Conservation (phyloP, 2,797 vertebrate genomes). For the Xenopus petersii region DNA sequence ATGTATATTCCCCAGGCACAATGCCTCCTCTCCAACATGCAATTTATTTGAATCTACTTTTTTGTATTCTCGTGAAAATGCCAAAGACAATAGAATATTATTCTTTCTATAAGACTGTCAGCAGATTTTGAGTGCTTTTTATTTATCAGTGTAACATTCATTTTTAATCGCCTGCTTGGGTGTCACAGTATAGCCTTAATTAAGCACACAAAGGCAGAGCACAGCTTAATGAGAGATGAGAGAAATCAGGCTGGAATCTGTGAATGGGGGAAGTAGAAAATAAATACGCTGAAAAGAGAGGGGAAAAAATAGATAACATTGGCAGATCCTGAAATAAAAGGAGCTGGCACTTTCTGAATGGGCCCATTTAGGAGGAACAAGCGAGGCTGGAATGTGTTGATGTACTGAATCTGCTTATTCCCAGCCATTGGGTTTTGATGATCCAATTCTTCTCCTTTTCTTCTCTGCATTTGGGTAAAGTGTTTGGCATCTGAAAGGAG, state of each 20-base stretch:
- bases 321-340: slow-evolving; percentile 8
- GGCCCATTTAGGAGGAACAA: slow-evolving; percentile 15
- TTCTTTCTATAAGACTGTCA: background rate
- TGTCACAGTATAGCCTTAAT: slow-evolving; percentile 15
- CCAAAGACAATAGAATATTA: too few species aligned
- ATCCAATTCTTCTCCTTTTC: background rate
- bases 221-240: slow-evolving; percentile 24
- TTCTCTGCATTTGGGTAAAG: background rate
- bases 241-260: slow-evolving; percentile 5
- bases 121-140: background rate
- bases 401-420: background rate
- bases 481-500: background rate
- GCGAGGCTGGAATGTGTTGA: slow-evolving; percentile 1
- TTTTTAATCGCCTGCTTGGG: background rate
- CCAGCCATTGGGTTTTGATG: background rate
- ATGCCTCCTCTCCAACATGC: too few species aligned
- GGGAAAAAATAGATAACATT: background rate
- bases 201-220: background rate
- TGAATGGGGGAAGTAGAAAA: slow-evolving; percentile 7
- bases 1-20: too few species aligned
- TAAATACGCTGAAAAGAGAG: background rate
- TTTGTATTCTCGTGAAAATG: too few species aligned
- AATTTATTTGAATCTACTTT: too few species aligned
- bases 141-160: too few species aligned
- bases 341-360: background rate